A percentile compares a stretch with the other conserved stretches of the same genome.
Evolutionary conservation across 2,888 invertebrate genomes (phyloP).

Genomic region (Antheraea assamensis): DNA sequence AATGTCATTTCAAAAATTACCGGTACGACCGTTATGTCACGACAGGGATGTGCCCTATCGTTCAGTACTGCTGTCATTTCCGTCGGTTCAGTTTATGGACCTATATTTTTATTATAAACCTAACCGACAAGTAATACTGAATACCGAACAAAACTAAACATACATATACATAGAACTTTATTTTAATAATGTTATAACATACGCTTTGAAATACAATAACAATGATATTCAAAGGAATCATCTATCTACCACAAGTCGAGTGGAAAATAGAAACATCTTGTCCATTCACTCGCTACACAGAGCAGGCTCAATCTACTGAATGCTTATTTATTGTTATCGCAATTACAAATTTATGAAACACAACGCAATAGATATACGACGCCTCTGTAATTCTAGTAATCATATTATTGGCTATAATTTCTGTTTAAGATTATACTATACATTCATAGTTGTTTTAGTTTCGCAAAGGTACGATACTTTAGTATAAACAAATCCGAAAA

Average conservation of each 20-base stretch:
- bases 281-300: conserved; percentile 13
- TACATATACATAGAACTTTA: neutral
- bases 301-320: conserved; percentile 20
- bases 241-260: conserved; percentile 38
- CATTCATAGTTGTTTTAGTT: neutral
- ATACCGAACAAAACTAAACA: neutral
- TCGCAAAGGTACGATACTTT: neutral
- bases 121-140: no score
- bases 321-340: conserved; percentile 24
- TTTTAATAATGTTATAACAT: conserved; percentile 25
- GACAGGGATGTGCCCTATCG: no score
- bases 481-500: no score
- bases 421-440: neutral
- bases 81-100: no score
- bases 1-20: no score
- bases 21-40: no score
- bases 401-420: neutral
- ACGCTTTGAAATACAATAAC: conserved; percentile 42
- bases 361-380: neutral
- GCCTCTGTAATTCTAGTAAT: neutral
- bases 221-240: conserved; percentile 43
- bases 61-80: no score
- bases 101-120: no score
- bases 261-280: conserved; percentile 36
- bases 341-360: conserved; percentile 21